Percentiles rank a stretch among this genome's conserved stretches.
Conservation (phyloP, 2,888 invertebrate genomes). For the Volucella zonaria region DNA sequence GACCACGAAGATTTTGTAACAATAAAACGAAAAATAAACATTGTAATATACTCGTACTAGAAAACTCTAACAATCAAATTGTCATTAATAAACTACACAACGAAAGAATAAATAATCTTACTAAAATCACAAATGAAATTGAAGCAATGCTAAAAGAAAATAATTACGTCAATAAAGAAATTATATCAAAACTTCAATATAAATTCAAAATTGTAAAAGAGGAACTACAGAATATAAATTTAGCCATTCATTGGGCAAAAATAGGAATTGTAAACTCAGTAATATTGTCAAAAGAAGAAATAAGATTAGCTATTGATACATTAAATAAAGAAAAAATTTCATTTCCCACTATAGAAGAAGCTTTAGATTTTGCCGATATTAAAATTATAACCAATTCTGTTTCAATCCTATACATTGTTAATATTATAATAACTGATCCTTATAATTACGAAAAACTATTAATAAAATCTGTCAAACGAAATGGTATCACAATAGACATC, state of each 20-base stretch:
- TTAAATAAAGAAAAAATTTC: constrained; percentile 43
- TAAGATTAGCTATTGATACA: constrained; percentile 30
- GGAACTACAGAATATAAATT: constrained; percentile 44
- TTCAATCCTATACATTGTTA: constrained; percentile 52
- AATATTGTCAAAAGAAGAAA: constrained; percentile 52
- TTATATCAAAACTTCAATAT: constrained; percentile 10
- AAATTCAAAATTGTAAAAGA: constrained; percentile 28
- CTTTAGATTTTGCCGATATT: constrained; percentile 39
- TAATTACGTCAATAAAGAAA: constrained; percentile 18
- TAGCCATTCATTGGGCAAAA: constrained; percentile 51
- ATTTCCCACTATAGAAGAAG: constrained; percentile 49
- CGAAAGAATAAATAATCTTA: constrained; percentile 35
- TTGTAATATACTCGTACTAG: constrained; percentile 18
- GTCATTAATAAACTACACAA: constrained; percentile 28
- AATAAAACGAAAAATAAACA: constrained; percentile 41
- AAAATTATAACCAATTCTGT: constrained; percentile 24
- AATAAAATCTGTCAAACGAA: constrained; percentile 47
- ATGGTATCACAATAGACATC: too few species aligned
- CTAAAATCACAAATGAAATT: constrained; percentile 36
- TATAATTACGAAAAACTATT: constrained; percentile 35
- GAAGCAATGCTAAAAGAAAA: constrained; percentile 2
- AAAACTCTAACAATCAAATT: constrained; percentile 23
- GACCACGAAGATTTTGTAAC: constrained; percentile 17
- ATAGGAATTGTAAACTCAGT: constrained; percentile 44
- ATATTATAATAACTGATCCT: constrained; percentile 42